Percentiles rank a stretch among this genome's conserved stretches.
Evolutionary conservation across 2,113 vertebrate genomes (phyloP).

Genomic region (Sclerurus mexicanus): DNA sequence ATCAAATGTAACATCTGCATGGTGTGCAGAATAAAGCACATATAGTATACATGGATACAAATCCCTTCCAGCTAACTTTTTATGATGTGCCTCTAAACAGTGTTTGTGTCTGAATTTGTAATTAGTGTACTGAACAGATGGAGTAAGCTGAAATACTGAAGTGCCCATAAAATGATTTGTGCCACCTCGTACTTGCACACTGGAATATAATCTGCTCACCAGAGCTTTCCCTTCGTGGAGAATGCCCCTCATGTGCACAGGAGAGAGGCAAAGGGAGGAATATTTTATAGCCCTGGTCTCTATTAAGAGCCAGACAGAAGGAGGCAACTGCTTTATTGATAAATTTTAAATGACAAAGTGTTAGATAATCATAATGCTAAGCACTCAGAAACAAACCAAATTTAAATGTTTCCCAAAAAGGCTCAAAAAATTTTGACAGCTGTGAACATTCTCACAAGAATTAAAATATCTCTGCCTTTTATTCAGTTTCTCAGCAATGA

Average conservation of each 20-base stretch:
- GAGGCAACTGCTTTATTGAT: neutral
- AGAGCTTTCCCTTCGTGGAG: neutral
- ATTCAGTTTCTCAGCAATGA: neutral
- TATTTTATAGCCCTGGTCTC: neutral
- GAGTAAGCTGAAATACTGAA: neutral
- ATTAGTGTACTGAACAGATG: conserved; percentile 19
- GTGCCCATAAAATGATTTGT: neutral
- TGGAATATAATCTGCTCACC: neutral
- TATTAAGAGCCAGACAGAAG: neutral
- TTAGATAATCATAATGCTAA: neutral
- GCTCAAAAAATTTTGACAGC: neutral
- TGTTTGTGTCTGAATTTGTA: neutral
- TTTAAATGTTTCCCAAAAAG: neutral
- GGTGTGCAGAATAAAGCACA: neutral
- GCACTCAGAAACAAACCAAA: neutral
- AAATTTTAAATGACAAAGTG: neutral
- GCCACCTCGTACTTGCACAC: neutral
- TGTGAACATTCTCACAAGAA: neutral
- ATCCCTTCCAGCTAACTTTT: conserved; percentile 29
- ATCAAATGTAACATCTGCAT: neutral
- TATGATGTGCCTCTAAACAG: neutral
- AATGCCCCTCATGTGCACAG: neutral
- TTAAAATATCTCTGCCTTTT: neutral
- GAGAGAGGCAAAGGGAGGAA: neutral
- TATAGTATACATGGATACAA: neutral